Base-by-base conservation (phyloP, 2,113 vertebrate genomes). In the Rhinoderma darwinii region DNA sequence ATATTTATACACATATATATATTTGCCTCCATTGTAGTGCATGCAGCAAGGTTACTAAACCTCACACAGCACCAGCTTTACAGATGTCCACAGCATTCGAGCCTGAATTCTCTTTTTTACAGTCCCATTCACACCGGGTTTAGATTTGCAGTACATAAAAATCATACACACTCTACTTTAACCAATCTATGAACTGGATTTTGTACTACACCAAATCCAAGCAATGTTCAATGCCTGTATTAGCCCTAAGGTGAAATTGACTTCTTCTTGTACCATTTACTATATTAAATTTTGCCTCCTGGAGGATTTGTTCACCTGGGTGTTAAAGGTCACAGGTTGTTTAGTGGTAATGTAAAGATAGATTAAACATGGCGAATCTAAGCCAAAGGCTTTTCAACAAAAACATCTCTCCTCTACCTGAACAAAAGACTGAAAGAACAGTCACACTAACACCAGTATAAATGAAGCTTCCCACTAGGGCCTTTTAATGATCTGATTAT, bases 291-390 rank as follows among this genome's bases (percentile, higher is more conserved):
- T 27, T 76, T 47, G 39, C 30, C 41, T 74, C 22, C 39, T 4
- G 0, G 74, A 50, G 43, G 44, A 51, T 77, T 50, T 51, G 27
- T 27, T 27, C 10, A 18, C n/a, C 17, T 77, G 44, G 74, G 22
- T 39, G 43, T 76, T 76, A 44, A 76, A 76, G 73, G 73, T 76
- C 73, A 76, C 32, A 70, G 20, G 43, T 76, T 47, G 11, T 50
- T 44, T 27, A 27, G 22, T 50, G 72, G 72, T 25, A n/a, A 74
- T 74, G 43, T 76, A 47, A 47, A 76, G 18, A 47, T 50, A 30
- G 39, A 76, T 47, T 47, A 44, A 27, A 47, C n/a, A 30, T 30
- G 14, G 41, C 0, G 41, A 76, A 76, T 44, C 39, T n/a, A 50
- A 47, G 43, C 50, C n/a, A 76, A 47, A 47, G 25, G 22, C 37